Base-by-base conservation (phyloP, 2,888 invertebrate genomes). In the Opisthograptis luteolata region DNA sequence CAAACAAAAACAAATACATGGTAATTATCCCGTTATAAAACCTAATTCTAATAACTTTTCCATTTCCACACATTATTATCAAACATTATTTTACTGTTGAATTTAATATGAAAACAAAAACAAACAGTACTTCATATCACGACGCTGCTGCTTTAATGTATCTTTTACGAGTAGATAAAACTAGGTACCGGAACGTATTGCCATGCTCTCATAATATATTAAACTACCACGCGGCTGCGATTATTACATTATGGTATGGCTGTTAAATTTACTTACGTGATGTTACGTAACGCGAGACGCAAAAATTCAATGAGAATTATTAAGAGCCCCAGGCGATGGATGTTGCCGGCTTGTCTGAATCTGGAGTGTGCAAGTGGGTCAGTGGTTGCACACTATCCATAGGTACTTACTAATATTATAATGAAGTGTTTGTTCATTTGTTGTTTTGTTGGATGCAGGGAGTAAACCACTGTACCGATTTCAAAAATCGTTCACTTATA, bases 261-360 rank as follows among this genome's bases (percentile, higher is more conserved):
- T 35, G 41, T 50, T 34, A 52, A 57, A 54, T 47, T 30, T 53
- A 31, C 52, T 60, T 58, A 58, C 46, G 58, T 55, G 39, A 44
- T 42, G 49, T 74, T 69, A 66, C 56, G 58, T 69, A 69, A 66
- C 56, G 58, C 68, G 68, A 71, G 30, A 47, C 49, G 53, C 45
- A 54, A 58, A 47, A 55, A 55, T 53, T 39, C 44, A 58, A 53
- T 55, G 62, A 62, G 60, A 60, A 46, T 55, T 42, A 53, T 59
- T 54, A 60, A 60, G 58, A 59, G 41, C 53, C 46, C 42, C 27
- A 25, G 45, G 57, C 51, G 30, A 35, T 53, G 28, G 52, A 36
- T 43, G 53, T 39, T 43, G 49, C 39, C 58, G 36, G 27, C 44
- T 24, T 31, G 54, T 61, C 58, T 56, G 31, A 27, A 9, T 7